Conservation (phyloP, 2,888 invertebrate genomes). For the Trachelus stipa region DNA sequence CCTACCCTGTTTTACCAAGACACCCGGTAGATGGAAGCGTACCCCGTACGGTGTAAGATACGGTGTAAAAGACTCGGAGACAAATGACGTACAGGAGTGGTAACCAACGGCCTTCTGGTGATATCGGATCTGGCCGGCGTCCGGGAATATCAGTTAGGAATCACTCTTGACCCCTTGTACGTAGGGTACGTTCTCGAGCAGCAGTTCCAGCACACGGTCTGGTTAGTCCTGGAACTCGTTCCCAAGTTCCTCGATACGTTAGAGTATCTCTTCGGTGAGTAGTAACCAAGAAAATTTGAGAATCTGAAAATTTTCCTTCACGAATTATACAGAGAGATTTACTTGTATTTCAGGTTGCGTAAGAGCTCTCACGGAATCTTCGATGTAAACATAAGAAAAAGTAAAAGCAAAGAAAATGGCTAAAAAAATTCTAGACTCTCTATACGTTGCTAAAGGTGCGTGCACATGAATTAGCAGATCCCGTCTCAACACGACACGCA, state of each 20-base stretch:
- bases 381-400: background rate
- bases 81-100: slow-evolving; percentile 63
- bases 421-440: background rate
- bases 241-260: background rate
- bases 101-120: slow-evolving; percentile 57
- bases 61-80: slow-evolving; percentile 56
- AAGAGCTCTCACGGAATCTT: slow-evolving; percentile 6
- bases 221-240: background rate
- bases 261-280: background rate
- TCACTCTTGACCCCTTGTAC: slow-evolving; percentile 40
- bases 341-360: background rate
- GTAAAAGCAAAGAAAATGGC: background rate
- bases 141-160: slow-evolving; percentile 50
- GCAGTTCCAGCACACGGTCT: background rate
- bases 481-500: slow-evolving; percentile 14
- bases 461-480: slow-evolving; percentile 23
- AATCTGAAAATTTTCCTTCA: background rate
- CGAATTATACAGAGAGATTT: background rate
- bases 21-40: slow-evolving; percentile 36
- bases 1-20: slow-evolving; percentile 17
- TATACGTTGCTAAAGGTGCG: slow-evolving; percentile 7
- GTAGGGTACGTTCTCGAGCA: slow-evolving; percentile 3
- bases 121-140: slow-evolving; percentile 57
- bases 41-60: slow-evolving; percentile 40
- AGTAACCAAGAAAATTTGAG: background rate